A percentile compares a stretch with the other conserved stretches of the same genome.
Evolutionary conservation across 2,113 vertebrate species (phyloP).

Genomic region (Macaca mulatta): DNA sequence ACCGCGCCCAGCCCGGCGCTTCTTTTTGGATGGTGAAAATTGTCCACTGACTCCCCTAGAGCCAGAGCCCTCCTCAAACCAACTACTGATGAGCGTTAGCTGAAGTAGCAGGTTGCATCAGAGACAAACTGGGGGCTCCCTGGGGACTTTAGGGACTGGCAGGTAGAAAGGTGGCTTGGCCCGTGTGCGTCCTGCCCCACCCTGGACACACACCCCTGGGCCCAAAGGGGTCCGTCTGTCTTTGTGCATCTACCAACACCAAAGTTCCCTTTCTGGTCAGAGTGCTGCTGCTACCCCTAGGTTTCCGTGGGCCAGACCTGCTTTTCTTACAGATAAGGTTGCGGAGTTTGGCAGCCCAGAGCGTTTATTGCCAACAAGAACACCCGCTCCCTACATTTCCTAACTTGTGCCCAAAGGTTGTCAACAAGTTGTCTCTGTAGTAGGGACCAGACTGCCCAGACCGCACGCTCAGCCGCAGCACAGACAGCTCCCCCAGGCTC

Average conservation of each 20-base stretch:
- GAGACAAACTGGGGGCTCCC: neutral
- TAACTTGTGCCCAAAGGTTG: constrained; percentile 4
- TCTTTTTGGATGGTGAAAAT: neutral
- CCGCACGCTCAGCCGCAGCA: neutral
- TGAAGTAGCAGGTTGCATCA: neutral
- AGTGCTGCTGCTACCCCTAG: no score
- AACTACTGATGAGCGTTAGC: neutral
- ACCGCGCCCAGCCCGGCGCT: fast-evolving
- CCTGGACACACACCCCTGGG: neutral
- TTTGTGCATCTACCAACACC: neutral
- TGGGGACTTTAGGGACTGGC: neutral
- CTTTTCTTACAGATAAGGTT: neutral
- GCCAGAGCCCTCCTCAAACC: neutral
- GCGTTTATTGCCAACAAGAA: neutral
- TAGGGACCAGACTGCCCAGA: neutral
- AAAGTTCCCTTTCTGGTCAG: neutral
- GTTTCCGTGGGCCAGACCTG: neutral
- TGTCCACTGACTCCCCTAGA: neutral
- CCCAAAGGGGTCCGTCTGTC: neutral
- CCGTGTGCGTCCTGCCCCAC: neutral
- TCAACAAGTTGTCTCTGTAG: neutral
- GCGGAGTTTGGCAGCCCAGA: neutral
- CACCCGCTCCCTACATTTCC: neutral
- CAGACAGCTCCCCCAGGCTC: neutral
- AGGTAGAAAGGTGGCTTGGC: neutral